Evolutionary conservation across 1,140 invertebrate genomes (phyloP).

Genomic region (Centruroides sculpturatus): DNA sequence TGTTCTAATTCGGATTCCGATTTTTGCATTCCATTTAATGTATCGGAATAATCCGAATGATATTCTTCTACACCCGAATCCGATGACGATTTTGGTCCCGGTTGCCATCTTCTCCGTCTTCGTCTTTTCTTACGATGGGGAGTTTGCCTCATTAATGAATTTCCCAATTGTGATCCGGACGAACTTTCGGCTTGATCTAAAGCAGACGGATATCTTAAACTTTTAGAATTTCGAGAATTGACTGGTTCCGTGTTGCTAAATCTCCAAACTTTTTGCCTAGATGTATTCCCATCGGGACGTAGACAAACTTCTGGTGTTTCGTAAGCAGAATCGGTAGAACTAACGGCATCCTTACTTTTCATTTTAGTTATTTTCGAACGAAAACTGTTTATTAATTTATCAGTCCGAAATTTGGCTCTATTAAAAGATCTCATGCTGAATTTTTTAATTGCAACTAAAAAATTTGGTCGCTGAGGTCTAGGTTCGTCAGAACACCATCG

Average conservation of each 20-base stretch:
- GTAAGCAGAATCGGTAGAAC: constrained; percentile 14
- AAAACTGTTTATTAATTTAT: constrained; percentile 10
- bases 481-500: constrained; percentile 12
- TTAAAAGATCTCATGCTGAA: constrained; percentile 10
- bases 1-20: background rate
- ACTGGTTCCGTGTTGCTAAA: too few relatives aligned
- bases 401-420: constrained; percentile 11
- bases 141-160: background rate
- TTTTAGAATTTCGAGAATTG: too few relatives aligned
- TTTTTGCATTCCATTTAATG: background rate
- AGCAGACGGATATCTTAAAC: too few relatives aligned
- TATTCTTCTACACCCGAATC: constrained; percentile 15
- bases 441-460: constrained; percentile 10
- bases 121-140: background rate
- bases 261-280: too few relatives aligned
- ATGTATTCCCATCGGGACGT: constrained; percentile 2
- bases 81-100: background rate
- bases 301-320: constrained; percentile 12
- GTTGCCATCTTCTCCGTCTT: too few relatives aligned
- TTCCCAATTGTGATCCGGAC: too few relatives aligned
- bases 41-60: constrained; percentile 3
- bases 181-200: too few relatives aligned
- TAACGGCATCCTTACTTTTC: constrained; percentile 6
- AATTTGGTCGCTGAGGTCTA: background rate
- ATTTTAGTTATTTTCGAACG: constrained; percentile 5